These are phyloP conservation scores for Apistogramma diplotaenia DNA, from an alignment of 2,113 vertebrate genomes.

Conservation along the genomic window DNA sequence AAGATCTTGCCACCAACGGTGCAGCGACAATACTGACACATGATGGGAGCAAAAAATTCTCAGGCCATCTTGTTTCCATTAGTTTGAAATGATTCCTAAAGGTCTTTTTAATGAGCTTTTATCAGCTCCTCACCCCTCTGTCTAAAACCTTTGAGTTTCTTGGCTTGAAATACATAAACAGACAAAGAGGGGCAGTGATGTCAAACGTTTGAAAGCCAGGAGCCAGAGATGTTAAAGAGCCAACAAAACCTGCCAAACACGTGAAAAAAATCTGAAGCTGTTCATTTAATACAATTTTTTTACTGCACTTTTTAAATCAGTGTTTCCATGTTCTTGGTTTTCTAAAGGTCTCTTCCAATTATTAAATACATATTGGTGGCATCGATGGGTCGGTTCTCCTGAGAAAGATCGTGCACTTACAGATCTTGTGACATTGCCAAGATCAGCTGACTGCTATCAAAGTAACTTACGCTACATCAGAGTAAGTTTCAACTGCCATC, in stretches of 20 bases:
- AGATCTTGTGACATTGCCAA: background rate
- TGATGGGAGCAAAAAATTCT: conserved; percentile 2
- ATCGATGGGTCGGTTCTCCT: background rate
- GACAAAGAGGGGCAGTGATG: background rate
- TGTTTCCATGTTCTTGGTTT: background rate
- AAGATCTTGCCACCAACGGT: conserved; percentile 7
- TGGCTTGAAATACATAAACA: background rate
- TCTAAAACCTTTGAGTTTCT: background rate
- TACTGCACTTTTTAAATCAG: background rate
- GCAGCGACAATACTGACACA: conserved; percentile 12
- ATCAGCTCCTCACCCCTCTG: background rate
- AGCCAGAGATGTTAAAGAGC: background rate
- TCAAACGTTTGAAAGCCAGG: background rate
- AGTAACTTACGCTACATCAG: background rate
- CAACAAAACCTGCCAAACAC: background rate
- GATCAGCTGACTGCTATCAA: background rate
- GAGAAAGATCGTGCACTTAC: background rate
- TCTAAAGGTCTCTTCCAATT: background rate
- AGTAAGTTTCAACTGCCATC: background rate
- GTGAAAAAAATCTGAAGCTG: no score
- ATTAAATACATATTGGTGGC: background rate
- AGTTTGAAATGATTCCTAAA: conserved; percentile 71
- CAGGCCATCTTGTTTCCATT: conserved; percentile 68
- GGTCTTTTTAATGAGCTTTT: conserved; percentile 59
- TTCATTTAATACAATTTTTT: no score